These are phyloP conservation scores for Stenotaenia linearis DNA, from an alignment of 2,888 invertebrate species.

Conservation along the genomic window DNA sequence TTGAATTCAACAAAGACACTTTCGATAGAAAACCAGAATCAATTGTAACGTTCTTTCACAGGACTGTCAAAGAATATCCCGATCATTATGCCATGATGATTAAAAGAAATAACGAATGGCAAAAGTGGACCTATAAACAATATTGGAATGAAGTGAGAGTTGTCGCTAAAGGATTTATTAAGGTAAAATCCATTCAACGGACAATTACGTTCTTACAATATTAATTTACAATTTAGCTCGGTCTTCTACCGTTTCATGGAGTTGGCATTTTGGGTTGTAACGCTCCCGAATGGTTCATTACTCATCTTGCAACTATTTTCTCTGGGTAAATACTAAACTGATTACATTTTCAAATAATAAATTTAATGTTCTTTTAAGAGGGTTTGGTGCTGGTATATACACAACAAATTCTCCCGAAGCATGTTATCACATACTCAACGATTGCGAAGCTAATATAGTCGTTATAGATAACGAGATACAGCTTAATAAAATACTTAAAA, in stretches of 20 bases:
- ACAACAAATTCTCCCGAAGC: constrained; percentile 85
- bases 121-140: constrained; percentile 50
- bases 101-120: constrained; percentile 54
- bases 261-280: constrained; percentile 91
- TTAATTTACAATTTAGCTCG: constrained; percentile 55
- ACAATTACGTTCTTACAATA: background rate
- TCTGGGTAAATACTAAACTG: constrained; percentile 59
- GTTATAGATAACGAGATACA: constrained; percentile 62
- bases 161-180: constrained; percentile 75
- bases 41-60: constrained; percentile 65
- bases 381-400: constrained; percentile 80
- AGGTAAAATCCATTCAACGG: constrained; percentile 40
- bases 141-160: constrained; percentile 68
- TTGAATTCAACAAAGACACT: too few relatives aligned
- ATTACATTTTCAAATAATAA: background rate
- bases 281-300: constrained; percentile 80
- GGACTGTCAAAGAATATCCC: constrained; percentile 60
- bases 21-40: constrained; percentile 48
- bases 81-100: constrained; percentile 62
- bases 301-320: constrained; percentile 78
- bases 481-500: constrained; percentile 44
- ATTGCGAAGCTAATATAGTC: constrained; percentile 75
- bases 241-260: constrained; percentile 68
- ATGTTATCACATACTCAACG: constrained; percentile 68
- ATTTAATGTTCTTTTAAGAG: constrained; percentile 54